Evolutionary conservation across 1,140 invertebrate genomes (phyloP), one percentile per base, ranked within the genome.

Genomic region (Papilio dardanus): DNA sequence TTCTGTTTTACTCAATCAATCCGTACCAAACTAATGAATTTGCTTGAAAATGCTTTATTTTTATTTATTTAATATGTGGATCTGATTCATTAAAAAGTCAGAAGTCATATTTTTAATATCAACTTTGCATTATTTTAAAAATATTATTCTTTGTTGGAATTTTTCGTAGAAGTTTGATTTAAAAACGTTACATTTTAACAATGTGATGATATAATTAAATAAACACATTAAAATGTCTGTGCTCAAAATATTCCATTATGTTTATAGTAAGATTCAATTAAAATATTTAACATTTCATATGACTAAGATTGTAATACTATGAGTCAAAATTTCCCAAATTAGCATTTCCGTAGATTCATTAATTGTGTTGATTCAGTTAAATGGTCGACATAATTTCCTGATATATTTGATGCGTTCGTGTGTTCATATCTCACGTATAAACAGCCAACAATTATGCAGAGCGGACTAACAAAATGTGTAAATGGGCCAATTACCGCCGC

Each of bases 401-500:
- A 87, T 79, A 77, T 83, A 76, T 82, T 80, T 71, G 69, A 74
- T 77, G 83, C 84, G 86, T 84, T 85, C 77, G 80, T 83, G 87
- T 82, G 84, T 91, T 85, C 83, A 76, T 88, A 86, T 86, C 79
- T 88, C 80, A 77, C 81, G 79, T 86, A 85, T 89, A 91, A 93
- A 92, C 88, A 88, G 84, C 75, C 83, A 84, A 89, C 89, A 93
- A 93, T 93, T 93, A 93, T 91, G 86, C 86, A 88, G 81, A 85
- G 79, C 78, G 76, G 83, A 88, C 92, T 93, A 92, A 92, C 90
- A 85, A 91, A 89, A 90, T 82, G 90, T 93, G 90, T 93, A 93
- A 93, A 93, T 93, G 88, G 90, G 79, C 80, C 92, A 93, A 93
- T 93, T 93, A 93, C 90, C 90, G 86, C 81, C 76, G 81, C 58